phyloP scores from a whole-genome alignment of 2,888 invertebrate species.

The Sussaba pulchella region DNA sequence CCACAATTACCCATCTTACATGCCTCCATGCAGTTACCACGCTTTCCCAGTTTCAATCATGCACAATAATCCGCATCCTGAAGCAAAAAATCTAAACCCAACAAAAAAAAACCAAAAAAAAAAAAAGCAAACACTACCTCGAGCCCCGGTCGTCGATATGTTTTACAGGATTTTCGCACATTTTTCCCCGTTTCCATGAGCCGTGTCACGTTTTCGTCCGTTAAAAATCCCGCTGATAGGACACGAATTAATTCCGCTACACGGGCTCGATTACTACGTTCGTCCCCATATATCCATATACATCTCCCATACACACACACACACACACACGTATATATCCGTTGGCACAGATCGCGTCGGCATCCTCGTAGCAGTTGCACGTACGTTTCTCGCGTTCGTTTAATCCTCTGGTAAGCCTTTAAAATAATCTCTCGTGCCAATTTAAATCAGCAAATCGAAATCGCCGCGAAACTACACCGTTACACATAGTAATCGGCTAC shows the following conservation, averaged over 20 bases:
- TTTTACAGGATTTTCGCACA: conserved; percentile 15
- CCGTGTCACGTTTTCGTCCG: neutral
- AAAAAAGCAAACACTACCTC: too few species aligned
- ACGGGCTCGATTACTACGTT: neutral
- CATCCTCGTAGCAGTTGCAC: conserved; percentile 51
- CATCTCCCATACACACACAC: too few species aligned
- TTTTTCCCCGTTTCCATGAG: neutral
- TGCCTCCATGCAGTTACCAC: too few species aligned
- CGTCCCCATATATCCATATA: too few species aligned
- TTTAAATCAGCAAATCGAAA: conserved; percentile 79
- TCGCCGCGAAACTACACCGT: conserved; percentile 80
- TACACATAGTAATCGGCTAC: conserved; percentile 82
- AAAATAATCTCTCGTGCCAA: conserved; percentile 81
- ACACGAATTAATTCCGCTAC: conserved; percentile 21
- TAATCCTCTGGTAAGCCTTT: conserved; percentile 82
- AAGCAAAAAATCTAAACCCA: too few species aligned
- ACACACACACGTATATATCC: neutral
- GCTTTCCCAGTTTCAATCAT: too few species aligned
- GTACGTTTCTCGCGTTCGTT: conserved; percentile 68
- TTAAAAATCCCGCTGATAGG: conserved; percentile 23
- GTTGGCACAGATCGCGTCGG: conserved; percentile 34
- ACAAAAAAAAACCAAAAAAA: neutral
- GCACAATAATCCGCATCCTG: too few species aligned
- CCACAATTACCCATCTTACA: too few species aligned
- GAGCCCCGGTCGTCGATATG: neutral